Evolutionary conservation across 2,113 vertebrate genomes (phyloP).

Genomic region (Centropus unirufus): DNA sequence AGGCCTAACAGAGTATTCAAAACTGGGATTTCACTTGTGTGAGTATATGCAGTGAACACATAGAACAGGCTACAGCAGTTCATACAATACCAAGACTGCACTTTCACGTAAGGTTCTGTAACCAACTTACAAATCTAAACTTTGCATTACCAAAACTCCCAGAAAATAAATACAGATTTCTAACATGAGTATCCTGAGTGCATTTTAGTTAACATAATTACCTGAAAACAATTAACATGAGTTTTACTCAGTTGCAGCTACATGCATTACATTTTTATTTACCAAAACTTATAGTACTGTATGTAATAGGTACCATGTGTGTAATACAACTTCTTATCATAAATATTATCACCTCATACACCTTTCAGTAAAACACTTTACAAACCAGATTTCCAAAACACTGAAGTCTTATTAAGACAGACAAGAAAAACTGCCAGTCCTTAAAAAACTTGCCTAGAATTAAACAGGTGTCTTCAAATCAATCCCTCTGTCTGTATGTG

Average conservation of each 20-base stretch:
- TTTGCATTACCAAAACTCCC: background rate
- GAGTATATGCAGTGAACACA: background rate
- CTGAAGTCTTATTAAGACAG: background rate
- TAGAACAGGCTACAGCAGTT: background rate
- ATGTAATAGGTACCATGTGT: background rate
- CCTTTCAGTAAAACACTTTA: background rate
- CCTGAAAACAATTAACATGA: background rate
- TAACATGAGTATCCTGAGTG: background rate
- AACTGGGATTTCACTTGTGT: background rate
- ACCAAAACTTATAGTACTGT: background rate
- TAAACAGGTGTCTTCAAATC: background rate
- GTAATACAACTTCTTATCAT: background rate
- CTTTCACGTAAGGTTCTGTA: background rate
- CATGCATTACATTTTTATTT: background rate
- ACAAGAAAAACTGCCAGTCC: background rate
- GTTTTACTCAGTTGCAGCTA: background rate
- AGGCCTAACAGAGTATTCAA: constrained; percentile 7
- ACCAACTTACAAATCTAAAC: background rate
- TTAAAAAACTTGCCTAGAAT: background rate
- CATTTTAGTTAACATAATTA: background rate
- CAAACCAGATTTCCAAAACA: background rate
- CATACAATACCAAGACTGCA: background rate
- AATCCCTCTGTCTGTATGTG: too few species aligned
- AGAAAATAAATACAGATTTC: background rate
- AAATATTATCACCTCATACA: background rate